Conservation (phyloP, 2,888 invertebrate genomes). For the Octodonta nipae region DNA sequence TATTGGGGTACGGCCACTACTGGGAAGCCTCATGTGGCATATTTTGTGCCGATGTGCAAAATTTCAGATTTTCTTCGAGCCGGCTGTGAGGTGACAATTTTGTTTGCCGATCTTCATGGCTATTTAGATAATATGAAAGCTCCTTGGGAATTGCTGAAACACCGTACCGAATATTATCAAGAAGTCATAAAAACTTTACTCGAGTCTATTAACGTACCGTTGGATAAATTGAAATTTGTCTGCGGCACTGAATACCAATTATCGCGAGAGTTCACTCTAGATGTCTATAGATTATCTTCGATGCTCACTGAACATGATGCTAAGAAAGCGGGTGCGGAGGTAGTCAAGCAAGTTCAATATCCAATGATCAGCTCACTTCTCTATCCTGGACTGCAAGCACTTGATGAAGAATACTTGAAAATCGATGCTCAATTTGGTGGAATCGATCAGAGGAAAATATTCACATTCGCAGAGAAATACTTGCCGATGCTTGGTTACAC, state of each 20-base stretch:
- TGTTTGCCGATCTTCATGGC: slow-evolving; percentile 97
- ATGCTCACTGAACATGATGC: slow-evolving; percentile 96
- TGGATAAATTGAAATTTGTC: slow-evolving; percentile 90
- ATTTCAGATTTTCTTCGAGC: slow-evolving; percentile 93
- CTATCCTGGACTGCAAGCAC: slow-evolving; percentile 83
- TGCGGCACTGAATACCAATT: slow-evolving; percentile 91
- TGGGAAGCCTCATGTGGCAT: slow-evolving; percentile 95
- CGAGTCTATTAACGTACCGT: slow-evolving; percentile 77
- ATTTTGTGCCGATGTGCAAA: slow-evolving; percentile 98
- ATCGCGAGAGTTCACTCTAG: slow-evolving; percentile 81
- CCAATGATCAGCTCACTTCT: slow-evolving; percentile 87
- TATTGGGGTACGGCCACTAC: slow-evolving; percentile 99
- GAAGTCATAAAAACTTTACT: slow-evolving; percentile 89
- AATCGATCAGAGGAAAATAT: slow-evolving; percentile 97
- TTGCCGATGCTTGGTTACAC: slow-evolving; percentile 86
- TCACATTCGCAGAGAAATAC: slow-evolving; percentile 95
- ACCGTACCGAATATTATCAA: slow-evolving; percentile 91
- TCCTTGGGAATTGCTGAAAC: slow-evolving; percentile 84
- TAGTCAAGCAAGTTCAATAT: slow-evolving; percentile 95
- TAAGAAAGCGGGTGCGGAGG: slow-evolving; percentile 97
- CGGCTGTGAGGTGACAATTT: slow-evolving; percentile 87
- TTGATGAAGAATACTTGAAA: slow-evolving; percentile 97
- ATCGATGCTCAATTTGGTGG: slow-evolving; percentile 99
- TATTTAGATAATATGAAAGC: slow-evolving; percentile 99
- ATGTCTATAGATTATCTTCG: slow-evolving; percentile 84